Evolutionary conservation across 2,888 invertebrate species (phyloP).

Genomic region (Agrotis clavis): DNA sequence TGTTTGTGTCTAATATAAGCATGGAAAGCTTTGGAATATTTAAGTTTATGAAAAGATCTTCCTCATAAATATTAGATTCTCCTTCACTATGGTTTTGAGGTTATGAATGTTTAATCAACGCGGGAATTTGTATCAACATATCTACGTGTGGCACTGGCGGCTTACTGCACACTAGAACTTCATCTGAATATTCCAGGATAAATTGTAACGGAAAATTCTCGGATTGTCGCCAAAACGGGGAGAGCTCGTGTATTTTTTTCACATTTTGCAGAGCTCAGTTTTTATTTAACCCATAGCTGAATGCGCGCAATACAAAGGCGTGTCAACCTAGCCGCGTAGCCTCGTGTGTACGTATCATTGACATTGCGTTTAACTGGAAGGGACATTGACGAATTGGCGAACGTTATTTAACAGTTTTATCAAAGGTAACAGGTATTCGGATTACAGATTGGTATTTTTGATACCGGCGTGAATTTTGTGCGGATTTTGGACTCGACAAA

Average conservation of each 20-base stretch:
- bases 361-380: constrained; percentile 61
- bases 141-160: constrained; percentile 9
- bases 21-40: constrained; percentile 18
- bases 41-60: neutral
- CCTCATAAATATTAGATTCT: constrained; percentile 23
- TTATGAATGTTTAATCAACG: constrained; percentile 40
- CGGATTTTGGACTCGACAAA: neutral
- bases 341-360: constrained; percentile 60
- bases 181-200: constrained; percentile 54
- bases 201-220: constrained; percentile 62
- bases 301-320: constrained; percentile 83
- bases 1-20: constrained; percentile 44
- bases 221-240: constrained; percentile 66
- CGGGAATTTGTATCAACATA: constrained; percentile 16
- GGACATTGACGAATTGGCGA: constrained; percentile 40
- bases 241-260: constrained; percentile 70
- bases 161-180: constrained; percentile 38
- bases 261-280: constrained; percentile 76
- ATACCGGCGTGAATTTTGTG: neutral
- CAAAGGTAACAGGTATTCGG: neutral
- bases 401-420: constrained; percentile 33
- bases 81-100: constrained; percentile 17
- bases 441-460: neutral
- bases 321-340: constrained; percentile 75
- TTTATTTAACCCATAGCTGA: constrained; percentile 84